These are phyloP conservation scores for Thysanoteuthis rhombus DNA, from an alignment of 2,888 invertebrate species.

Conservation along the genomic window DNA sequence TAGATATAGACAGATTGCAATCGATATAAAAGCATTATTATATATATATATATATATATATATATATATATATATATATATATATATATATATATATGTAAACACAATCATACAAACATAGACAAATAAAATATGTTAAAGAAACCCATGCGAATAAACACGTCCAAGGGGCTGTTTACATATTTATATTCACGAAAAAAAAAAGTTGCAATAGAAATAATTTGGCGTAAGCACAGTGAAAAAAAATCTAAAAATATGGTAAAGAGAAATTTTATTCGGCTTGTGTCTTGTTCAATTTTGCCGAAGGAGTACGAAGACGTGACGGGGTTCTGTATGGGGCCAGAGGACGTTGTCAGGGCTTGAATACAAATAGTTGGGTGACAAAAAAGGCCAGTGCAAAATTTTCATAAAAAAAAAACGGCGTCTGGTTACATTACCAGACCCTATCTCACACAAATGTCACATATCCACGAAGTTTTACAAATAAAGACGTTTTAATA, in stretches of 20 bases:
- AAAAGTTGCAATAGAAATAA: neutral
- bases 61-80: neutral
- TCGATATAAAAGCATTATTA: no score
- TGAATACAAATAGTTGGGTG: neutral
- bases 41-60: neutral
- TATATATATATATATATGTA: no score
- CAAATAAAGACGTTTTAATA: neutral
- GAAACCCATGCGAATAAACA: neutral
- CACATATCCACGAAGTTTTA: neutral
- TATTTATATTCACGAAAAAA: neutral
- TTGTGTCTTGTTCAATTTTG: constrained; percentile 12
- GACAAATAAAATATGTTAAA: neutral
- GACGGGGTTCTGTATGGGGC: neutral
- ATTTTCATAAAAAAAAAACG: neutral
- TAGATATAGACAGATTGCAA: neutral
- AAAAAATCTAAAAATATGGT: neutral
- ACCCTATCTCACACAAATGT: neutral
- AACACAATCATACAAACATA: neutral
- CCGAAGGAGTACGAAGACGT: neutral
- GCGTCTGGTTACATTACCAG: neutral
- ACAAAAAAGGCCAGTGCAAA: neutral
- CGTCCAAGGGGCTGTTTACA: neutral
- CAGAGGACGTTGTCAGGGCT: neutral
- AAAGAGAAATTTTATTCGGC: neutral
- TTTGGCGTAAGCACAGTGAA: neutral